Conservation (phyloP, 2,113 vertebrate genomes). For the Progne subis region DNA sequence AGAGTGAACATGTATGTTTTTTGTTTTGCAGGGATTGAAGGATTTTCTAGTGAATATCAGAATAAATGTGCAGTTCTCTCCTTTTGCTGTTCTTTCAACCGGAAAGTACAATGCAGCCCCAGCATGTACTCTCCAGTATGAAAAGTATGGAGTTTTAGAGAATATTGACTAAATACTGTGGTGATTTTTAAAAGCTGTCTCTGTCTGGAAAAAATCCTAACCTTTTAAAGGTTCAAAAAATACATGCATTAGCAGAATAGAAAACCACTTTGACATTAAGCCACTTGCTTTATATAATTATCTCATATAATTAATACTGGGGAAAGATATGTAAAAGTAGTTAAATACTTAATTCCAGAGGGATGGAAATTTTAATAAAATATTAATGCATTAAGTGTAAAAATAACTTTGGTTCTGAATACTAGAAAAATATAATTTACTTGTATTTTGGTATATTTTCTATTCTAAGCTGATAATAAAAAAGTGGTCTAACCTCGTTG, state of each 20-base stretch:
- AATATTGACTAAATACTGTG: neutral
- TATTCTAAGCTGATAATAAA: neutral
- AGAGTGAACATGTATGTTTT: neutral
- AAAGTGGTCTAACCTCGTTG: neutral
- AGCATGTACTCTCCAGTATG: neutral
- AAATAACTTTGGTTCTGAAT: neutral
- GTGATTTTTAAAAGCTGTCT: neutral
- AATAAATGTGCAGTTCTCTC: slow-evolving; percentile 37
- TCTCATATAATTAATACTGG: neutral
- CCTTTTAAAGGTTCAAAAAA: neutral
- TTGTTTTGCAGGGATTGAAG: neutral
- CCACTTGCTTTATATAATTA: neutral
- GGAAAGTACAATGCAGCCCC: slow-evolving; percentile 47
- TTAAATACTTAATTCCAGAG: neutral
- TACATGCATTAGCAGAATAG: neutral
- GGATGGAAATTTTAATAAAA: neutral
- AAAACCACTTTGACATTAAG: neutral
- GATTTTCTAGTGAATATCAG: neutral
- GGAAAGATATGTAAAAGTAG: neutral
- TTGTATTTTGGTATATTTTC: neutral
- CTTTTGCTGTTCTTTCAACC: slow-evolving; percentile 29
- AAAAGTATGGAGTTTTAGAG: neutral
- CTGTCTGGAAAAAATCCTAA: neutral
- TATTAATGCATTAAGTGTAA: neutral
- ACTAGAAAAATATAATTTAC: neutral